Evolutionary conservation across 2,797 vertebrate species (phyloP), one percentile per base, ranked within the genome.

Genomic region (Anomalospiza imberbis): DNA sequence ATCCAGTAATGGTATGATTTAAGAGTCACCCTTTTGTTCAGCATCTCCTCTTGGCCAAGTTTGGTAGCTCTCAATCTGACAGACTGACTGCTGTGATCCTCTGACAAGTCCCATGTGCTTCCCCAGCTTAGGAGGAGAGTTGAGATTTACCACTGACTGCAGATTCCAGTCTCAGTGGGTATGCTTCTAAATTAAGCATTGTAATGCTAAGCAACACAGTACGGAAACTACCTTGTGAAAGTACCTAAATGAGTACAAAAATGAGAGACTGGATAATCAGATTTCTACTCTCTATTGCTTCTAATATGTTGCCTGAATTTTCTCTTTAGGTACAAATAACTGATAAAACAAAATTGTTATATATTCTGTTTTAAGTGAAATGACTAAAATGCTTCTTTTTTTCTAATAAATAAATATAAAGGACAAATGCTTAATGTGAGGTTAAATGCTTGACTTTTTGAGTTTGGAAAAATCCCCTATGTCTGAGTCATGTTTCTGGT

Each of bases 401-500:
- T 77, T 28, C 12, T 65, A 45, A 61, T 40, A 40, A 61, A 61
- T 29, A 76, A n/a, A 32, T 60, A 29, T 8, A 20, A 53, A 53
- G 9, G 9, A 61, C 3, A 76, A 47, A 24, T 47, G 6, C 13
- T 61, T 61, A 68, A 67, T 62, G 36, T 67, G 31, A 66, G 4
- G 29, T 87, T 73, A 85, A 93, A 80, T 77, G 50, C 44, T 92
- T 58, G 6, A 65, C 57, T 88, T 88, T 70, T 31, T 65, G 50
- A 9, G 31, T 22, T 2, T 89, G 47, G 54, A 85, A 89, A 77
- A 85, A 34, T 80, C 60, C 24, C 7, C 6, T 76, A 0, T 9
- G 18, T 71, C 45, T 91, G 85, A 93, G n/a, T 84, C 47, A 84
- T 74, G 14, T 55, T 91, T 88, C 75, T 94, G 54, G 50, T 91